Evolutionary conservation across 2,888 invertebrate genomes (phyloP), one percentile per base, ranked within the genome.

Genomic region (Colostygia pectinataria): DNA sequence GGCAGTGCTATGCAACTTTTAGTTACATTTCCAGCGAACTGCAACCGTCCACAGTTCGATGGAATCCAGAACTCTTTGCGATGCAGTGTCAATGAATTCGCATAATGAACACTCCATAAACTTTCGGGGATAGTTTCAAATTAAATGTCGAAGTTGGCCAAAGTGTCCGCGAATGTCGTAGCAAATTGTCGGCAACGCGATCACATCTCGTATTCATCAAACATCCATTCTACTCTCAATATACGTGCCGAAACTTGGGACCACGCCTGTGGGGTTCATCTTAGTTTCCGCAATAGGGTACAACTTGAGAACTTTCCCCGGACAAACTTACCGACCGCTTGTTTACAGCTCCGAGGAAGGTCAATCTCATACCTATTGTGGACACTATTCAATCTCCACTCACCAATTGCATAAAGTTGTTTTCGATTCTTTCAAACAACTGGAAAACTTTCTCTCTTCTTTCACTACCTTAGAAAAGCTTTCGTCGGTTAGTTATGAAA

Each of bases 121-220:
- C 67, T 68, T 78, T 43, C 71, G 70, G 66, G 63, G 66, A 68
- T 66, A 68, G 67, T 71, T 73, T 49, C 47, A 66, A 75, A 73
- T 71, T 68, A 69, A 76, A 73, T 55, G 65, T 62, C 58, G 49
- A 52, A 60, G 52, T 55, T 55, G 3, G 31, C 14, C 14, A 24
- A 34, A 53, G 38, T 33, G 41, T 56, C 33, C 20, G 44, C 43
- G 47, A 58, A 44, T 53, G 43, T 64, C 60, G 65, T 59, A 61
- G 54, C 48, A 66, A 70, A 65, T 67, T 69, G 63, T 62, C 59
- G 58, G 65, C 65, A 67, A 63, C 54, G 59, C 66, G 68, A 74
- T 74, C 76, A 66, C 71, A 77, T 76, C 77, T 77, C 72, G 74
- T 77, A 78, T 81, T 81, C 80, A 81, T 82, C 83, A 83, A 84